Evolutionary conservation across 2,113 vertebrate species (phyloP).

Genomic region (Trogon surrucura): DNA sequence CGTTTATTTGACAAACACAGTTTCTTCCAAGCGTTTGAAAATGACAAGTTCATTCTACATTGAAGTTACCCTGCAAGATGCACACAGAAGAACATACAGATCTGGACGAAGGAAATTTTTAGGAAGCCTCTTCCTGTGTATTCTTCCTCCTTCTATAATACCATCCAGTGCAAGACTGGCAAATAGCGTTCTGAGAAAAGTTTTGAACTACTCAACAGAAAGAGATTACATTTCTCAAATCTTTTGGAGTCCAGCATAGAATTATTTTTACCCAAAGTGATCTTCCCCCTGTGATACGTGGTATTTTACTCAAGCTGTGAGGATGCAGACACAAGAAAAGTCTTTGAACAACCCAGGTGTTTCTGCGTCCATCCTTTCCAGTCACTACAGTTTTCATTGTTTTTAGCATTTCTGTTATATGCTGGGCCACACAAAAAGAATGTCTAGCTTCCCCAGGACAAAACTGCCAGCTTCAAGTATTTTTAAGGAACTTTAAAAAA

Average conservation of each 20-base stretch:
- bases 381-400: neutral
- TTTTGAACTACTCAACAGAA: neutral
- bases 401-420: neutral
- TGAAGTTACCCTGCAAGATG: neutral
- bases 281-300: neutral
- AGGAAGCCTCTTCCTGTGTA: neutral
- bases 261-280: neutral
- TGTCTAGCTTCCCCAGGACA: neutral
- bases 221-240: neutral
- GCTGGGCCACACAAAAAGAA: neutral
- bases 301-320: neutral
- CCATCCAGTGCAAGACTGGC: neutral
- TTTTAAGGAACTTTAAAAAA: neutral
- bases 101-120: neutral
- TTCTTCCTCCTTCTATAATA: neutral
- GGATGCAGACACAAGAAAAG: neutral
- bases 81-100: neutral
- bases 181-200: neutral
- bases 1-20: neutral
- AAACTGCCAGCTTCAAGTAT: neutral
- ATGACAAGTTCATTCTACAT: neutral
- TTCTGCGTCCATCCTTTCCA: neutral
- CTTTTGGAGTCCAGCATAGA: neutral
- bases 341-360: neutral
- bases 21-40: neutral